phyloP scores from a whole-genome alignment of 2,888 invertebrate genomes.

The Epirrhoe alternata region DNA sequence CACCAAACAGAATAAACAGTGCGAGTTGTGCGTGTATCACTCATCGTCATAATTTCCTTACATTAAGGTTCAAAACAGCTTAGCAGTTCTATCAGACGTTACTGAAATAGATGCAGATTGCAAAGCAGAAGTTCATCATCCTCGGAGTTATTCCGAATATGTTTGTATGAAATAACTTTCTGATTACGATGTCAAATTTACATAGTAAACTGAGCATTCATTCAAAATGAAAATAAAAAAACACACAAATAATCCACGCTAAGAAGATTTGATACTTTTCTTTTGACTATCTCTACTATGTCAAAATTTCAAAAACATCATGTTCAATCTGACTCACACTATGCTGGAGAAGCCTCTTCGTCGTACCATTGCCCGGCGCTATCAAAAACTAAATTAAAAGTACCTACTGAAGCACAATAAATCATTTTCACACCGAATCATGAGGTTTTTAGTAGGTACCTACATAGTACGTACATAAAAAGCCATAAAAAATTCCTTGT shows the following conservation, averaged over 20 bases:
- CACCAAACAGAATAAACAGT: conserved; percentile 50
- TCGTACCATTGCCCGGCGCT: no score
- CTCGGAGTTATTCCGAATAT: conserved; percentile 68
- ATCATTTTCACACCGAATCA: no score
- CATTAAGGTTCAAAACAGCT: conserved; percentile 11
- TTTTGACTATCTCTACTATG: no score
- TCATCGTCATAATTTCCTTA: conserved; percentile 13
- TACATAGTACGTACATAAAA: background rate
- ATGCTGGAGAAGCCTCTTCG: no score
- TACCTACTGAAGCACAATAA: no score
- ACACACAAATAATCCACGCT: background rate
- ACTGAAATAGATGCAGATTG: conserved; percentile 74
- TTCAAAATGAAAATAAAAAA: background rate
- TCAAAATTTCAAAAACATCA: no score
- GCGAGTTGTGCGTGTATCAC: conserved; percentile 41
- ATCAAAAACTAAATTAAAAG: no score
- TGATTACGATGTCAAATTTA: conserved; percentile 34
- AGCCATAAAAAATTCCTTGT: background rate
- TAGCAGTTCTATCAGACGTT: conserved; percentile 37
- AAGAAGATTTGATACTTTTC: no score
- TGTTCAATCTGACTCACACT: no score
- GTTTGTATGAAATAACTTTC: conserved; percentile 61
- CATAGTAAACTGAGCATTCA: background rate
- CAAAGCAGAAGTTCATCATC: conserved; percentile 77
- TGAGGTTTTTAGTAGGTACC: no score